Evolutionary conservation across 2,888 invertebrate genomes (phyloP), one percentile per base, ranked within the genome.

Genomic region (Epicampocera succincta): DNA sequence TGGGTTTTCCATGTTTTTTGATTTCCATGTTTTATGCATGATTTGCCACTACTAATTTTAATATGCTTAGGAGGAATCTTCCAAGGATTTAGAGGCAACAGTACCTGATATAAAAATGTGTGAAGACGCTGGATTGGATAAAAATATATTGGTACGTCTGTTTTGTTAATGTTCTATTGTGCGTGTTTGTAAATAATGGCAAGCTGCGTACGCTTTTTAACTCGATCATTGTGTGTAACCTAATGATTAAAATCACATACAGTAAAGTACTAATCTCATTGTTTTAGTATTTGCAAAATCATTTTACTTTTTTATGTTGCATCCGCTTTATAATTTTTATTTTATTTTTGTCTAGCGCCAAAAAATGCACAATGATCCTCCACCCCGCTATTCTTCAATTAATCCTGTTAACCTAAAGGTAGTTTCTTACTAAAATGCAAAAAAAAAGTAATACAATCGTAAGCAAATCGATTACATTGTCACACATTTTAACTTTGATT

Each of bases 71-170:
- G 50, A 72, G 33, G 77, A 78, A 78, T 33, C 63, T 19, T 9
- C 42, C 1, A 40, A 29, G 71, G 56, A 77, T 13, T 21, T 60
- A 44, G 56, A 65, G 56, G 40, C 40, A 65, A 11, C 58, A 13
- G 40, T 93, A 83, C 93, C 94, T 86, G 94, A 94, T 90, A 93
- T 93, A 91, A 94, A 94, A 91, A 94, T 95, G 87, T 94, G 94
- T 90, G 93, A 93, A 91, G 94, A 94, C 91, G 93, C 94, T 87
- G 94, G 94, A 87, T 95, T 95, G 87, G 94, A 95, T 91, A 93
- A 93, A 86, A 94, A 94, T 89, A 92, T 93, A 85, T 93, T 94
- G 94, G 96, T 96, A 93, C 92, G 91, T 91, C 80, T 42, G n/a
- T 21, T 19, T 40, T 13, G 2, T 25, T 21, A 12, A 21, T 50